These are phyloP conservation scores for Micrasema longulum DNA, from an alignment of 1,140 invertebrate species.

Conservation along the genomic window DNA sequence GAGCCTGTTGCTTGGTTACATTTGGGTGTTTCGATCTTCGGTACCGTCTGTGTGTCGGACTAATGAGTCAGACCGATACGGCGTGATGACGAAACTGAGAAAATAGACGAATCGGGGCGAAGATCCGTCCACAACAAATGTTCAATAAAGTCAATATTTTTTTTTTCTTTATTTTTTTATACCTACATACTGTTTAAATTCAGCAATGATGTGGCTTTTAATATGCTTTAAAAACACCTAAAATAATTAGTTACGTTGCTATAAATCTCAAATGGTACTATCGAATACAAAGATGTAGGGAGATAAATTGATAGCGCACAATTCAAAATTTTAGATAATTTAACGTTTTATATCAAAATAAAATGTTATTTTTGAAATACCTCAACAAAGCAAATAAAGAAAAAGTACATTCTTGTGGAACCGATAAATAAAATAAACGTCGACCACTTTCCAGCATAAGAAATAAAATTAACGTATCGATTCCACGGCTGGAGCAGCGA, in stretches of 20 bases:
- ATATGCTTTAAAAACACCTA: too few relatives aligned
- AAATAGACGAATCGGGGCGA: background rate
- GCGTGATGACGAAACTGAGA: slow-evolving; percentile 4
- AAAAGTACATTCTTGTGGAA: slow-evolving; percentile 15
- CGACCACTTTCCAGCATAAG: slow-evolving; percentile 17
- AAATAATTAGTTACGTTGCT: too few relatives aligned
- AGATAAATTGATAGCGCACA: too few relatives aligned
- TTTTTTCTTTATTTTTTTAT: too few relatives aligned
- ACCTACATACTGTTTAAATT: too few relatives aligned
- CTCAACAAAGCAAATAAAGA: background rate
- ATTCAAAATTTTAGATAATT: background rate
- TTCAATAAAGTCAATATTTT: too few relatives aligned
- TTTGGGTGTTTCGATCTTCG: slow-evolving; percentile 13
- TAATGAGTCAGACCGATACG: slow-evolving; percentile 33
- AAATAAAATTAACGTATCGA: slow-evolving; percentile 18
- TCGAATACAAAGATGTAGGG: too few relatives aligned
- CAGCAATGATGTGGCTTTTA: too few relatives aligned
- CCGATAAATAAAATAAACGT: slow-evolving; percentile 31
- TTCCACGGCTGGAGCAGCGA: slow-evolving; percentile 14
- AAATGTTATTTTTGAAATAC: slow-evolving; percentile 6
- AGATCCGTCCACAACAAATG: too few relatives aligned
- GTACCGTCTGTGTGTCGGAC: background rate
- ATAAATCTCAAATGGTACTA: too few relatives aligned
- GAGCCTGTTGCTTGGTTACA: slow-evolving; percentile 15
- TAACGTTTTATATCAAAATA: background rate